Conservation (phyloP, 2,797 vertebrate species). For the Varecia variegata region DNA sequence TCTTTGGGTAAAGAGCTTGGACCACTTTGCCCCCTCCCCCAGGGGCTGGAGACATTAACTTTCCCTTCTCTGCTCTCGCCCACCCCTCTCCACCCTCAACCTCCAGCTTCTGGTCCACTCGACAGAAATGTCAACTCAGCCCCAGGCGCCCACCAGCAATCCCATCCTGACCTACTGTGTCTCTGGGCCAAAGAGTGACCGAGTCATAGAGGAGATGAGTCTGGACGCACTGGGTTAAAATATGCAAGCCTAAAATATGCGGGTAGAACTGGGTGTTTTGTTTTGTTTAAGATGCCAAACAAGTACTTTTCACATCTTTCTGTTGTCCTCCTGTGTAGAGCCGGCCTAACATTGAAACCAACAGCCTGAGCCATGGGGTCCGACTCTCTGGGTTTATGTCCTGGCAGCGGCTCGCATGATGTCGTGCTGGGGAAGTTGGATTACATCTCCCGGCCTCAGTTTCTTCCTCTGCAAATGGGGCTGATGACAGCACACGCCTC, state of each 20-base stretch:
- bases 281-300: background rate
- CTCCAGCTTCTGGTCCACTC: conserved; percentile 39
- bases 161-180: background rate
- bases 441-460: background rate
- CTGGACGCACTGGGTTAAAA: background rate
- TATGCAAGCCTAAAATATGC: background rate
- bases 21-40: conserved; percentile 55
- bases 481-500: rapidly evolving
- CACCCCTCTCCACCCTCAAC: background rate
- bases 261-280: background rate
- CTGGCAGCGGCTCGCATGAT: rapidly evolving
- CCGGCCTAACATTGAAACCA: background rate
- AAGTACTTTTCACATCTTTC: background rate
- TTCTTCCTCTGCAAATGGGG: background rate
- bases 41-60: background rate
- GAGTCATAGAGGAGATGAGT: background rate
- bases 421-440: rapidly evolving
- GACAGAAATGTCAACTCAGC: background rate
- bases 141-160: background rate
- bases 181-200: background rate
- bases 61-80: background rate
- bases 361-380: rapidly evolving
- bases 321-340: rapidly evolving
- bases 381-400: background rate
- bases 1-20: conserved; percentile 65